Base-by-base conservation (phyloP, 2,797 vertebrate genomes). In the Synaphobranchus kaupii region DNA sequence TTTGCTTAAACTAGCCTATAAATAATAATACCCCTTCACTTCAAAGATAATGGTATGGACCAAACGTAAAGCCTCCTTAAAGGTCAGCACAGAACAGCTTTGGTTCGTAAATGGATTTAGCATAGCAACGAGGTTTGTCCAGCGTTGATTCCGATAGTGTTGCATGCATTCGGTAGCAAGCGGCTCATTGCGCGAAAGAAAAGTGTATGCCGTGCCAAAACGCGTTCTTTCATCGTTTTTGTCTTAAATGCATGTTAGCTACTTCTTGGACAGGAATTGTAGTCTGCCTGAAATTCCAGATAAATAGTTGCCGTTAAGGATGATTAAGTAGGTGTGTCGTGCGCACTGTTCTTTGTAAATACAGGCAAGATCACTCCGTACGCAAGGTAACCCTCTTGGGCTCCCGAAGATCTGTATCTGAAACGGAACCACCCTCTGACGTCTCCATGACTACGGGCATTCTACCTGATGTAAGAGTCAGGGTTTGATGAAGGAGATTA, bases 21-120 rank as follows among this genome's bases (percentile, higher is more conserved):
- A 52, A 83, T 83, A 78, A 78, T 28, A 54, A 76, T 20, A 76
- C 83, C 66, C 68, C 63, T 84, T 44, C 25, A 48, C 54, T 25
- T n/a, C 80, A 47, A 86, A 60, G 66, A 13, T 86, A 91, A 90
- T 94, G 93, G 94, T 93, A 92, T 81, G 54, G 73, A 0, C 94
- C 92, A 88, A 44, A 83, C 80, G 80, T 83, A 83, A 78, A 56
- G 15, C 52, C 3, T 56, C 66, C 91, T 94, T 93, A 93, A 94
- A 92, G 87, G 0, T 28, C 89, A 68, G 12, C 47, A 50, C 39
- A 39, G 39, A 73, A 31, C 7, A 83, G n/a, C 80, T 83, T 83
- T 83, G 9, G 50, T 83, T n/a, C 48, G 47, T 54, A 50, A 50
- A 50, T 52, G n/a, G 80, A 12, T 28, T 54, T 28, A 28, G 22